Percentiles rank a stretch among this genome's conserved stretches.
These are phyloP conservation scores for Malthinus seriepunctatus DNA, from an alignment of 2,888 invertebrate species.

Conservation along the genomic window DNA sequence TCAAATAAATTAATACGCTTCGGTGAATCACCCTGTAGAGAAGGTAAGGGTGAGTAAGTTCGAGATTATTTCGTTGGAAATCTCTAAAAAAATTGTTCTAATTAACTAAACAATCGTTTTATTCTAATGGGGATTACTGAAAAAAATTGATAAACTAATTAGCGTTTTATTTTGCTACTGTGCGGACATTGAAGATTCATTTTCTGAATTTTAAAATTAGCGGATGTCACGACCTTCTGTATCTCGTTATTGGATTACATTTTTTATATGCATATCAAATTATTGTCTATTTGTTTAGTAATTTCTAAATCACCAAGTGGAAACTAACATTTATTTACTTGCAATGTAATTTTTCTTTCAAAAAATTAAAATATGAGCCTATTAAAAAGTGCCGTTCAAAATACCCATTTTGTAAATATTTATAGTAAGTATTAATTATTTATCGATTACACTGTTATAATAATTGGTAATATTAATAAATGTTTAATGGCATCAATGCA, in stretches of 20 bases:
- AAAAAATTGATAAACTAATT: background rate
- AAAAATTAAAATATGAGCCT: conserved; percentile 44
- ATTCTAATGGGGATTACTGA: background rate
- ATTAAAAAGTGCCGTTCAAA: conserved; percentile 49
- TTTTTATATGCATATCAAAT: conserved; percentile 21
- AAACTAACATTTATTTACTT: conserved; percentile 7
- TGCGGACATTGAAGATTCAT: background rate
- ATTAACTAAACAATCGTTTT: background rate
- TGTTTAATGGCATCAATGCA: too few relatives aligned
- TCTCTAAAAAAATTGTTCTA: too few relatives aligned
- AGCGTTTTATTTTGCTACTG: too few relatives aligned
- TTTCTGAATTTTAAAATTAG: conserved; percentile 19
- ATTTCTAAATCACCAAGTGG: conserved; percentile 11
- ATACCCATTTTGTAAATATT: conserved; percentile 45
- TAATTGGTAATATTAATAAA: too few relatives aligned
- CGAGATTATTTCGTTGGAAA: too few relatives aligned
- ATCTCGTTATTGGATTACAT: conserved; percentile 26
- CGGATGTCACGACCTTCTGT: conserved; percentile 27
- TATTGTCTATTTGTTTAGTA: conserved; percentile 16
- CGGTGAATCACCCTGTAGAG: too few relatives aligned
- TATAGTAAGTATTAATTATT: conserved; percentile 42
- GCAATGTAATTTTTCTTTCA: background rate
- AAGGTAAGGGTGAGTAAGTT: too few relatives aligned
- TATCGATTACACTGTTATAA: background rate
- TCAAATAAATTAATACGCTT: too few relatives aligned